Base-by-base conservation (phyloP, 2,888 invertebrate species). In the Ectropis crepuscularia region DNA sequence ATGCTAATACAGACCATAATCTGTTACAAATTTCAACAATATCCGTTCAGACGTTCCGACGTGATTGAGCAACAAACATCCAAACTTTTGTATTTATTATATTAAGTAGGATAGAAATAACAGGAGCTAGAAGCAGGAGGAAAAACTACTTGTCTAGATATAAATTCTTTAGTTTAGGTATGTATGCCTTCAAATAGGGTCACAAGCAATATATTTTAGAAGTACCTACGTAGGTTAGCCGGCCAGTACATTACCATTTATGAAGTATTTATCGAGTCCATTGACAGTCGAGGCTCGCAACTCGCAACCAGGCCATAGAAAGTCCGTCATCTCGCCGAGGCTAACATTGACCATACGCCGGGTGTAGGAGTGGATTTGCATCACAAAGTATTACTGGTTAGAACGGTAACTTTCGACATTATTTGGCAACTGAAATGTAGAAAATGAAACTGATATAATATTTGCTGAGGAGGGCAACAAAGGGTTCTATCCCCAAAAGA, bases 251-350 rank as follows among this genome's bases (percentile, higher is more conserved):
- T 87, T 85, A 84, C 73, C 87, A 88, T n/a, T n/a, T 88, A 84
- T 69, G 78, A 76, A 70, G 81, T 83, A 80, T 85, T 81, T 85
- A 83, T 83, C 78, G 73, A 73, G 76, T 77, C 72, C 77, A 86
- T 88, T 87, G 82, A 73, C 80, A 88, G 81, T 85, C 86, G 73
- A 68, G 80, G 73, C 80, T 76, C 76, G 79, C 81, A 68, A n/a
- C n/a, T 67, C 67, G 66, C 80, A 89, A 81, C 75, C 85, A 79
- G 89, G 89, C 66, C 89, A 75, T 84, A 89, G 90, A 91, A 91
- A 91, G 90, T 86, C 76, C 71, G 69, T 74, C 81, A 84, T 86
- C 83, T 87, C 82, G 81, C 88, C 89, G 86, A 86, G 83, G 78
- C 81, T 79, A 78, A 86, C 88, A 88, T 89, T 88, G 85, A 85